phyloP scores from a whole-genome alignment of 1,140 invertebrate species.

The Drosophila orosa region DNA sequence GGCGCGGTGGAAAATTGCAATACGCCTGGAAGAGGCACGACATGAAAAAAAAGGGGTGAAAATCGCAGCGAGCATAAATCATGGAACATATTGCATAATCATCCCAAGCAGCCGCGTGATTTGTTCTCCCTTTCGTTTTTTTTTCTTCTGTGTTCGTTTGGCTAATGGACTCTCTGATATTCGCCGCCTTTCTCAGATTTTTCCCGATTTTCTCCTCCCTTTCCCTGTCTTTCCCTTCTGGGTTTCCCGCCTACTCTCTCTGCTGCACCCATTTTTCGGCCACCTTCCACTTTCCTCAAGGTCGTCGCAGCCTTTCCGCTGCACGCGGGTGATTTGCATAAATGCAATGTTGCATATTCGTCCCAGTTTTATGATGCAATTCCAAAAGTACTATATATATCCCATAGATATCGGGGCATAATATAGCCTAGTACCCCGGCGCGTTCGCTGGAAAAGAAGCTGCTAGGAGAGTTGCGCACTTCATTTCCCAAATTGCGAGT shows the following conservation, averaged over 20 bases:
- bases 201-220: background rate
- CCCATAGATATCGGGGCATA: conserved; percentile 9
- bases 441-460: conserved; percentile 49
- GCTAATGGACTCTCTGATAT: conserved; percentile 24
- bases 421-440: conserved; percentile 11
- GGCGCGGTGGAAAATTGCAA: conserved; percentile 41
- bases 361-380: conserved; percentile 74
- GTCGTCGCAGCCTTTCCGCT: conserved; percentile 29
- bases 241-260: background rate
- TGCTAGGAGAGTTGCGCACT: conserved; percentile 56
- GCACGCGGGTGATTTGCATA: conserved; percentile 63
- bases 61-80: conserved; percentile 70
- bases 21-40: background rate
- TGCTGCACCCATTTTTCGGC: background rate
- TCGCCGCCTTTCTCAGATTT: conserved; percentile 1
- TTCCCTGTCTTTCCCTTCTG: background rate
- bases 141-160: background rate
- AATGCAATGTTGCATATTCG: conserved; percentile 65
- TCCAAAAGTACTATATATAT: conserved; percentile 4
- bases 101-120: conserved; percentile 55
- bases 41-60: conserved; percentile 41
- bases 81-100: conserved; percentile 84
- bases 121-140: conserved; percentile 17
- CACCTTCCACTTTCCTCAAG: conserved; percentile 12
- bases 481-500: conserved; percentile 40